A percentile compares a stretch with the other conserved stretches of the same genome.
Evolutionary conservation across 2,888 invertebrate species (phyloP).

Genomic region (Hirtodrosophila cameraria): DNA sequence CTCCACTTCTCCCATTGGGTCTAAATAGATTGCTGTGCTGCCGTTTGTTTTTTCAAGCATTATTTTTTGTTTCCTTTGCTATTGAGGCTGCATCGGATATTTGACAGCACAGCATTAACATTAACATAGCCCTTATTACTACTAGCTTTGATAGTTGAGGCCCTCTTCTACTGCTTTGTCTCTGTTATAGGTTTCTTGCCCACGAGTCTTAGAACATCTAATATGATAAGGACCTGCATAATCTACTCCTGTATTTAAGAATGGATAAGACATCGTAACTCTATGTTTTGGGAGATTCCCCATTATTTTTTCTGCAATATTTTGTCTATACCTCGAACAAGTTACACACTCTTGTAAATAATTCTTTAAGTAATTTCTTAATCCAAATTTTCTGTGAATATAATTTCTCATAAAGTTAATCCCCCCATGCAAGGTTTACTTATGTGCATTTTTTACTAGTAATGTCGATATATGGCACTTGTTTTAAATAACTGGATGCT

Average conservation of each 20-base stretch:
- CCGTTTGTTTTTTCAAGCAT: neutral
- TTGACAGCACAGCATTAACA: conserved; percentile 1
- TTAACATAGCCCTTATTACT: neutral
- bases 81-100: conserved; percentile 2
- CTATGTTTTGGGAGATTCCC: neutral
- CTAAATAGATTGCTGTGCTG: conserved; percentile 12
- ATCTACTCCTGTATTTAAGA: conserved; percentile 7
- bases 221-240: conserved; percentile 5
- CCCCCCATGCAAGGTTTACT: conserved; percentile 4
- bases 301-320: conserved; percentile 12
- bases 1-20: conserved; percentile 12
- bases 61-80: neutral
- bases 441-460: conserved; percentile 3
- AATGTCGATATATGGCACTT: neutral
- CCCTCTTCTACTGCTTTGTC: conserved; percentile 4
- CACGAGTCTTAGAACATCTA: neutral
- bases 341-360: conserved; percentile 3
- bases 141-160: too few species aligned
- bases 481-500: conserved; percentile 1
- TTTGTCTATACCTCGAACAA: conserved; percentile 6
- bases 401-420: conserved; percentile 14
- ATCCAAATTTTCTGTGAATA: conserved; percentile 15
- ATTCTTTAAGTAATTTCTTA: conserved; percentile 2
- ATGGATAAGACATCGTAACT: neutral
- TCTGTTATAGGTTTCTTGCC: neutral